phyloP scores from a whole-genome alignment of 2,797 vertebrate species.

The Molossus alvarezi region DNA sequence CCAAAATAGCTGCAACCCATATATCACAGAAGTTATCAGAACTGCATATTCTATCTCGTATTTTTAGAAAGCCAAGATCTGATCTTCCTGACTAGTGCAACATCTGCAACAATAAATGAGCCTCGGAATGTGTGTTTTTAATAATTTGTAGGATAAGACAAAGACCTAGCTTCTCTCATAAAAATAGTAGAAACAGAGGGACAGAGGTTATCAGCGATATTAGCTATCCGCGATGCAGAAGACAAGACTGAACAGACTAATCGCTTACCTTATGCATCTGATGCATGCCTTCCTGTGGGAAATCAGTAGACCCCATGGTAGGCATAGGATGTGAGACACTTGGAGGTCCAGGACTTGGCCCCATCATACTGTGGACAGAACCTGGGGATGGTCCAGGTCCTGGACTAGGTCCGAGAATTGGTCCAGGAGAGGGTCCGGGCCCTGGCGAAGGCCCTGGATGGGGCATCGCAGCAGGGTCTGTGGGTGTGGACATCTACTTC shows the following conservation, averaged over 20 bases:
- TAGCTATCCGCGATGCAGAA: not conserved
- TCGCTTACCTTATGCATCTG: constrained; percentile 96
- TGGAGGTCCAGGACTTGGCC: constrained; percentile 97
- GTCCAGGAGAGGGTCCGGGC: constrained; percentile 97
- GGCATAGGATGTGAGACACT: constrained; percentile 95
- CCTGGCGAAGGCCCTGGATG: constrained; percentile 98
- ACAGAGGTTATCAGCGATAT: not conserved
- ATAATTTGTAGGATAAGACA: constrained; percentile 33
- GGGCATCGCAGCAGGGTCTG: constrained; percentile 96
- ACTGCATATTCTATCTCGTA: not conserved
- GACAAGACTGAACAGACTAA: constrained; percentile 8
- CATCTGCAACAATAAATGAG: constrained; percentile 48
- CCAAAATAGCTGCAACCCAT: constrained; percentile 59
- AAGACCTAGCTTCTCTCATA: constrained; percentile 44
- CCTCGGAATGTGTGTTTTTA: constrained; percentile 53
- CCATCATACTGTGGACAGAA: constrained; percentile 99
- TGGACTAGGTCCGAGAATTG: constrained; percentile 97
- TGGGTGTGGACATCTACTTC: constrained; percentile 96
- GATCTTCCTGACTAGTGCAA: not conserved
- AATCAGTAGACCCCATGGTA: constrained; percentile 94
- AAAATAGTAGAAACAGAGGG: not conserved
- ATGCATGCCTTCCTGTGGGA: constrained; percentile 96
- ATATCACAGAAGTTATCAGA: constrained; percentile 49
- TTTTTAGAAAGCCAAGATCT: constrained; percentile 56
- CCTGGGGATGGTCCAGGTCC: constrained; percentile 98